Evolutionary conservation across 2,113 vertebrate genomes (phyloP).

Genomic region (Athene cunicularia): DNA sequence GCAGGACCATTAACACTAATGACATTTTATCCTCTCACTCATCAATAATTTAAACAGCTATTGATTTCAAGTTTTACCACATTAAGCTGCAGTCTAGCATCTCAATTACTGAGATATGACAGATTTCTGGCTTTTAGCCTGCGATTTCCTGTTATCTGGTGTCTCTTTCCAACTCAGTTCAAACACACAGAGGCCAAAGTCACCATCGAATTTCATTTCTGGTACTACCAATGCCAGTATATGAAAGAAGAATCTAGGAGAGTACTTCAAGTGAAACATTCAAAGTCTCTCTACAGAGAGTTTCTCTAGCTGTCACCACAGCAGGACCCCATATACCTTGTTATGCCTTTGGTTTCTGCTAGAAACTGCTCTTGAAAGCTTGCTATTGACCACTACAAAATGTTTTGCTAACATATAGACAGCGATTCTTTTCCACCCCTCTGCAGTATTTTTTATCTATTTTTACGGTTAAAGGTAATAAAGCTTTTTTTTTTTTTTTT

Average conservation of each 20-base stretch:
- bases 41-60: conserved; percentile 68
- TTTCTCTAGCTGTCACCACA: neutral
- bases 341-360: neutral
- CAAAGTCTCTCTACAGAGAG: neutral
- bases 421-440: neutral
- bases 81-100: conserved; percentile 40
- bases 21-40: conserved; percentile 60
- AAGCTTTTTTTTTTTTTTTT: neutral
- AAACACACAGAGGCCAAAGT: neutral
- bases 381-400: neutral
- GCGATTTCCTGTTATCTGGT: neutral
- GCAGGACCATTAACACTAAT: conserved; percentile 48
- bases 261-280: neutral
- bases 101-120: conserved; percentile 37
- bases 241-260: neutral
- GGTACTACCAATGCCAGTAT: neutral
- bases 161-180: neutral
- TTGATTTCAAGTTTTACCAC: conserved; percentile 53
- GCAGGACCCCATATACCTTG: neutral
- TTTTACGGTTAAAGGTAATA: neutral
- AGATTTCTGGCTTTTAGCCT: conserved; percentile 6
- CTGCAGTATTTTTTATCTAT: neutral
- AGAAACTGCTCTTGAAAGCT: neutral
- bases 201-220: neutral
- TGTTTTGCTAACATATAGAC: neutral